A percentile compares a stretch with the other conserved stretches of the same genome.
Conservation (phyloP, 2,797 vertebrate genomes). For the Sebastes taczanowskii region DNA sequence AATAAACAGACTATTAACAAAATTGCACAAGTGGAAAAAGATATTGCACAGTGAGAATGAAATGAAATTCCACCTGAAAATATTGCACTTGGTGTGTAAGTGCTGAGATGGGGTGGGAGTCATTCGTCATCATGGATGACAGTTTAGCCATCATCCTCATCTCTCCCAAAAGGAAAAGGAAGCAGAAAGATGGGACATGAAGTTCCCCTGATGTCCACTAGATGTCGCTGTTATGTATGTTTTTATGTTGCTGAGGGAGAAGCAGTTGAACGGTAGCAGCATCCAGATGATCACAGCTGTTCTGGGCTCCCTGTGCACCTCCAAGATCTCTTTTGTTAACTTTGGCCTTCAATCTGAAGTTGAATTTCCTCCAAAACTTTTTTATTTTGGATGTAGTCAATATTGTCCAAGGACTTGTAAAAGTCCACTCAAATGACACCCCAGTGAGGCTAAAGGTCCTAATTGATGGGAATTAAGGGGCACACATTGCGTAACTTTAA, state of each 20-base stretch:
- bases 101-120: no score
- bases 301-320: conserved; percentile 16
- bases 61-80: no score
- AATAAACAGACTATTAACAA: no score
- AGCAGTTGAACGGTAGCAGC: conserved; percentile 30
- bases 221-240: conserved; percentile 61
- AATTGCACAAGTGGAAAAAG: no score
- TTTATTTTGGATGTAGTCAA: neutral
- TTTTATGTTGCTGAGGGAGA: conserved; percentile 15
- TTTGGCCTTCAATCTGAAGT: neutral
- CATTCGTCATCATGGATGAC: no score
- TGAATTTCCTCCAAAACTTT: neutral
- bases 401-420: neutral
- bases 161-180: no score
- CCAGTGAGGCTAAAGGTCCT: neutral
- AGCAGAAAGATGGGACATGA: neutral
- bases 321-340: conserved; percentile 17
- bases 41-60: no score
- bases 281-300: conserved; percentile 7
- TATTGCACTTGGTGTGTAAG: no score
- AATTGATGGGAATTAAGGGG: neutral
- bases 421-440: neutral
- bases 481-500: neutral
- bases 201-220: conserved; percentile 3
- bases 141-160: no score